Conservation (phyloP, 2,113 vertebrate genomes). For the Bufo gargarizans region DNA sequence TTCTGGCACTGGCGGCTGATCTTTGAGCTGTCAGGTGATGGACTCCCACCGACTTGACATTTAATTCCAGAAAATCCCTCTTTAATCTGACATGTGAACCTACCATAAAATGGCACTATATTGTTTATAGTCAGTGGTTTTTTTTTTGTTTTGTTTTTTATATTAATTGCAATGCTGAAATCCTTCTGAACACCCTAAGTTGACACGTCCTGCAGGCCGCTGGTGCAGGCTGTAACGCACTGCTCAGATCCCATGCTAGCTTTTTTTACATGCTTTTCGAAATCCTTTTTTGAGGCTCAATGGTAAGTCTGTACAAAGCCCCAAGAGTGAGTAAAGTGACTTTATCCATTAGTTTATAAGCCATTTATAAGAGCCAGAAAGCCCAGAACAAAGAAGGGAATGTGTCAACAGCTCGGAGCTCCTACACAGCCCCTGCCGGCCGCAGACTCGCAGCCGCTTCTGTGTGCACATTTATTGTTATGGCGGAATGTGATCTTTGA, state of each 20-base stretch:
- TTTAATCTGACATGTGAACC: too few species aligned
- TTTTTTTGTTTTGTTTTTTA: background rate
- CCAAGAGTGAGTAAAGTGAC: constrained; percentile 13
- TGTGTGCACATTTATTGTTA: constrained; percentile 52
- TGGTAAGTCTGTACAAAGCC: background rate
- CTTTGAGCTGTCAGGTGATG: too few species aligned
- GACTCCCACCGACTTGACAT: too few species aligned
- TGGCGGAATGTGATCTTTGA: constrained; percentile 52
- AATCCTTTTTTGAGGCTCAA: constrained; percentile 6
- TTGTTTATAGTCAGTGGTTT: background rate
- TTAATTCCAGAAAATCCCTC: too few species aligned
- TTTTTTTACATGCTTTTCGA: constrained; percentile 1
- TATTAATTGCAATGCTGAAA: background rate
- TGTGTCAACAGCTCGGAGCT: constrained; percentile 9
- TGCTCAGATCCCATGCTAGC: background rate
- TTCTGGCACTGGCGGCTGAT: too few species aligned
- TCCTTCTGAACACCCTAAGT: background rate
- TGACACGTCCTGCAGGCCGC: background rate
- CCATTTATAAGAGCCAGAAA: constrained; percentile 8
- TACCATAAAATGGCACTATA: too few species aligned
- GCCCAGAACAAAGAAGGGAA: constrained; percentile 24
- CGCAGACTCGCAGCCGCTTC: constrained; percentile 23
- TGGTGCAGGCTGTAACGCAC: background rate
- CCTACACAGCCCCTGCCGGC: constrained; percentile 16
- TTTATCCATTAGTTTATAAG: background rate